Percentiles rank a stretch among this genome's conserved stretches.
These are phyloP conservation scores for Nomada hirtipes DNA, from an alignment of 2,888 invertebrate genomes.

Conservation along the genomic window DNA sequence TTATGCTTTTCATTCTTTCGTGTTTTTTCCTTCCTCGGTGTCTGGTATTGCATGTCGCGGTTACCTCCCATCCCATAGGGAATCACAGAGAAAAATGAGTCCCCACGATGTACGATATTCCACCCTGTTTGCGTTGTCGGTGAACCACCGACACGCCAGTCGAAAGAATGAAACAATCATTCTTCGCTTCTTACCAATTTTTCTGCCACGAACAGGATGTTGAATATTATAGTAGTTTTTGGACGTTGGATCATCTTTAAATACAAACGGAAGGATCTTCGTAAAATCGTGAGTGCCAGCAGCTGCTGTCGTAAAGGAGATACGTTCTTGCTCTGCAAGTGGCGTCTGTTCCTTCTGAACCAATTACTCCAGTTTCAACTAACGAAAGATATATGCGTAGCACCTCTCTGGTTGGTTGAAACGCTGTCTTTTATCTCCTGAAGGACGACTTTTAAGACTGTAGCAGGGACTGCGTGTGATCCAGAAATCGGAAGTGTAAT, in stretches of 20 bases:
- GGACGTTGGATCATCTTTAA: not conserved
- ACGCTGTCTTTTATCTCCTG: not conserved
- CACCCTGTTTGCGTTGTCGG: not conserved
- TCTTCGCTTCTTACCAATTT: too few species aligned
- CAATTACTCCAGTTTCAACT: slow-evolving; percentile 24
- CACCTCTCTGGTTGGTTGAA: slow-evolving; percentile 28
- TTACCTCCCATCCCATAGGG: slow-evolving; percentile 7
- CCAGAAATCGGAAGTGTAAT: not conserved
- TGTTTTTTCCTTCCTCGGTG: slow-evolving; percentile 39
- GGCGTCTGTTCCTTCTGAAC: slow-evolving; percentile 28
- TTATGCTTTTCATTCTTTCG: slow-evolving; percentile 54
- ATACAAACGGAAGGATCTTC: slow-evolving; percentile 11
- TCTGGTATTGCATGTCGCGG: slow-evolving; percentile 22
- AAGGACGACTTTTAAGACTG: too few species aligned
- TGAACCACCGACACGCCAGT: not conserved
- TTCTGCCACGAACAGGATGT: too few species aligned
- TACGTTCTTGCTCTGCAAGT: slow-evolving; percentile 15
- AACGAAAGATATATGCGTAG: slow-evolving; percentile 19
- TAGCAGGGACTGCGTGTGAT: not conserved
- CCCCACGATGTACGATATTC: not conserved
- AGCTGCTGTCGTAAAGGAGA: slow-evolving; percentile 49
- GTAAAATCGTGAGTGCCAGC: slow-evolving; percentile 37
- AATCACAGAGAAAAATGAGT: slow-evolving; percentile 17
- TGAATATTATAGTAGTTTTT: not conserved
- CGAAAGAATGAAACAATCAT: not conserved